phyloP scores from a whole-genome alignment of 2,113 vertebrate genomes.

The Engystomops pustulosus region DNA sequence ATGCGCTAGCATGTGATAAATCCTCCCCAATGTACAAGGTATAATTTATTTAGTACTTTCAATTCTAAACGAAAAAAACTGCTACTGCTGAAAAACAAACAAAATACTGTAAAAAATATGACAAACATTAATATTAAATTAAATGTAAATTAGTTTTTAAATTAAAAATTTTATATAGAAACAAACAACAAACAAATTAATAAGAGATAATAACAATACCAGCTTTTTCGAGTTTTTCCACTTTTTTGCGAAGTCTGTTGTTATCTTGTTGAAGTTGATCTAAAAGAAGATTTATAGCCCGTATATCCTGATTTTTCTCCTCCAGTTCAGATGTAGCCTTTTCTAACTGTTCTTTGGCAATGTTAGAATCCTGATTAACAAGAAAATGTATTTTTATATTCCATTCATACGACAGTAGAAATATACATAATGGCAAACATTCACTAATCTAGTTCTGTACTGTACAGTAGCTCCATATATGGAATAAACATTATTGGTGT shows the following conservation, averaged over 20 bases:
- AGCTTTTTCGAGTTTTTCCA: slow-evolving; percentile 55
- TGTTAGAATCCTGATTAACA: slow-evolving; percentile 44
- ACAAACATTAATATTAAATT: no score
- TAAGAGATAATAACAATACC: slow-evolving; percentile 17
- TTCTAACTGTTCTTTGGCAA: slow-evolving; percentile 45
- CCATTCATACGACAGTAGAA: neutral
- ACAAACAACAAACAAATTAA: neutral
- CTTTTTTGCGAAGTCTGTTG: slow-evolving; percentile 47
- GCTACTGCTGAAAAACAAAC: no score
- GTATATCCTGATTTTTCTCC: slow-evolving; percentile 43
- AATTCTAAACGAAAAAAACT: no score
- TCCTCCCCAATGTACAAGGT: no score
- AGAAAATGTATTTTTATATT: neutral
- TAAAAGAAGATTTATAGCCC: slow-evolving; percentile 56
- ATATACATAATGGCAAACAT: neutral
- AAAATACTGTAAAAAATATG: no score
- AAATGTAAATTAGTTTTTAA: no score
- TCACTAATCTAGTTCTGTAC: neutral
- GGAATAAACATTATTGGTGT: neutral
- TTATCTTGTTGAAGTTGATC: slow-evolving; percentile 59
- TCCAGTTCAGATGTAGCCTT: slow-evolving; percentile 38
- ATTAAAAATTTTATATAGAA: neutral
- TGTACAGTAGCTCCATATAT: neutral
- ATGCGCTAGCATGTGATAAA: no score
- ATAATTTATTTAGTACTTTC: no score